Evolutionary conservation across 2,113 vertebrate genomes (phyloP), one percentile per base, ranked within the genome.

Genomic region (Mormoops blainvillei): DNA sequence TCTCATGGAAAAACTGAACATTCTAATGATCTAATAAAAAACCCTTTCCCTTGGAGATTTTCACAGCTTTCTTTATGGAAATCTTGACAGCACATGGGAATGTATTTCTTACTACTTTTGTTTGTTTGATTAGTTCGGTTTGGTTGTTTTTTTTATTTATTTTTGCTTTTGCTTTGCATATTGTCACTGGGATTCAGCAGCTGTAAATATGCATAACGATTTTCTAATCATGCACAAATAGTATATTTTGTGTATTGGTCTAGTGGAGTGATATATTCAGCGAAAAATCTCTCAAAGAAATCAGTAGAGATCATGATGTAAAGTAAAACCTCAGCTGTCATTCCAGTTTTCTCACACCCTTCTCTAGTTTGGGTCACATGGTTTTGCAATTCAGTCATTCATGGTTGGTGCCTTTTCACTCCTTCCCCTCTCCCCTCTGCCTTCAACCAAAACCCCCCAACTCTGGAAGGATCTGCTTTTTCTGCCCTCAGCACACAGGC

Each of bases 31-130:
- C 10, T 80, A 89, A 93, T 89, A 15, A 94, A 92, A 94, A 88
- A 20, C 28, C 91, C 43, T 89, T 91, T 93, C 73, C 12, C 68
- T 48, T 89, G 36, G 90, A 95, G 73, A 71, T 56, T 91, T 88
- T 89, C 56, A 91, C 36, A 89, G 52, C 36, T 90, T 96, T 94
- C 80, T 41, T 87, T 92, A 43, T 89, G 74, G 85, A 89, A 91
- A 68, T 13, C 28, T 70, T 83, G 80, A 65, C 56, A 89, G 74
- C 28, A 70, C 31, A 8, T 67, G 38, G 31, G 41, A 94, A 74
- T 91, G 14, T 45, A 28, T 63, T 95, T 90, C 65, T 88, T 84
- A 85, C 14, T 74, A 58, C 3, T 70, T 93, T 73, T 94, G 63
- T 71, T 86, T 94, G 28, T 73, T 91, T 65, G 4, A 76, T 81